These are phyloP conservation scores for Drosophila littoralis DNA, from an alignment of 1,140 invertebrate species.

Conservation along the genomic window DNA sequence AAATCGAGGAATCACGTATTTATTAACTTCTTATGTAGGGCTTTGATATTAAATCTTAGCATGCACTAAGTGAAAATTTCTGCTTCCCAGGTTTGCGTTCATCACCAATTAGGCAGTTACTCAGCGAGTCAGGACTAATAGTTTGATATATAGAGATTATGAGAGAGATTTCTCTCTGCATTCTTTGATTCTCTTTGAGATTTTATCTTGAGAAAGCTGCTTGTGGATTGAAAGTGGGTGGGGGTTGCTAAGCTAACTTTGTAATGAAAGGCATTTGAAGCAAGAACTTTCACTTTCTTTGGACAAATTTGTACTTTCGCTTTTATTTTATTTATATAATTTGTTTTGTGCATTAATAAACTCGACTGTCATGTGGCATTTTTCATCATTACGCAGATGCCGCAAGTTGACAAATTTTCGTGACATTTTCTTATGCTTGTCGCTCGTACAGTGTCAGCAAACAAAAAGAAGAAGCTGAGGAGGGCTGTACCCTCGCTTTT, in stretches of 20 bases:
- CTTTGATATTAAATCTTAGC: too few relatives aligned
- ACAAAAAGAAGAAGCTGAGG: conserved; percentile 20
- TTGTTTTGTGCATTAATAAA: conserved; percentile 45
- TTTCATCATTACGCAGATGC: conserved; percentile 50
- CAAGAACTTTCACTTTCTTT: conserved; percentile 50
- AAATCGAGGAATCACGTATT: too few relatives aligned
- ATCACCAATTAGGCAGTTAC: too few relatives aligned
- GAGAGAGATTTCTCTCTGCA: too few relatives aligned
- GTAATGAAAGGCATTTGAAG: conserved; percentile 35
- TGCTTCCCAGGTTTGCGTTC: too few relatives aligned
- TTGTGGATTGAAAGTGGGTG: too few relatives aligned
- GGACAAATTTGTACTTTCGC: conserved; percentile 28
- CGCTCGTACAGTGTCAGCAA: conserved; percentile 8
- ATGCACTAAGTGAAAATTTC: too few relatives aligned
- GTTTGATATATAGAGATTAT: too few relatives aligned
- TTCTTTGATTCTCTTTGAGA: too few relatives aligned
- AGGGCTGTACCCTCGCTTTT: conserved; percentile 36
- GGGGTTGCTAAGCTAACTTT: conserved; percentile 16
- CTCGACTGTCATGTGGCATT: conserved; percentile 52
- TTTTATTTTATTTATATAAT: conserved; percentile 1
- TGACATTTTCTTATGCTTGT: conserved; percentile 48
- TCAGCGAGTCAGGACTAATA: too few relatives aligned
- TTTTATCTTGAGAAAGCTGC: too few relatives aligned
- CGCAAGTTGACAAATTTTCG: conserved; percentile 67
- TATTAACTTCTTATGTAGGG: too few relatives aligned